phyloP scores from a whole-genome alignment of 2,888 invertebrate genomes.

The Brachylomia viminalis region DNA sequence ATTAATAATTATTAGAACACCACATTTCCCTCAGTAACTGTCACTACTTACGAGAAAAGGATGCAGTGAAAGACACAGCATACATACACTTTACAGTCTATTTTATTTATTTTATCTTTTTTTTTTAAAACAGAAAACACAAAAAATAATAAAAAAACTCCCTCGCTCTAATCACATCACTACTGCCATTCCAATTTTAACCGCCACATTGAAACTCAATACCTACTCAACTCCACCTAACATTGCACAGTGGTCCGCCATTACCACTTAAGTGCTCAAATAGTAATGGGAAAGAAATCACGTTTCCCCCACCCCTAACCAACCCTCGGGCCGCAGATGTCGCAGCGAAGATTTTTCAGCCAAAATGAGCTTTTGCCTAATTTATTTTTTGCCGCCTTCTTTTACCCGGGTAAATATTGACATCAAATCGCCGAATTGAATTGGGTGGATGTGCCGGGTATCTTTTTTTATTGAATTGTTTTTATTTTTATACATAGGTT shows the following conservation, averaged over 20 bases:
- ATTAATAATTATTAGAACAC: slow-evolving; percentile 28
- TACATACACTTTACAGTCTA: background rate
- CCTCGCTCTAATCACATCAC: slow-evolving; percentile 25
- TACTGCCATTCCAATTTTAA: slow-evolving; percentile 22
- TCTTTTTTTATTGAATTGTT: background rate
- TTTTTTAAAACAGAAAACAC: background rate
- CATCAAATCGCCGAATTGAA: slow-evolving; percentile 69
- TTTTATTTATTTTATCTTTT: background rate
- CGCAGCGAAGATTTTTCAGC: slow-evolving; percentile 84
- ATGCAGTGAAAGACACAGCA: background rate
- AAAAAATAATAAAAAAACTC: background rate
- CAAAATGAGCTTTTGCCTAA: slow-evolving; percentile 90
- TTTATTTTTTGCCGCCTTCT: slow-evolving; percentile 91
- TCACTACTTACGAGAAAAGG: slow-evolving; percentile 12
- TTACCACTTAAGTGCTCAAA: slow-evolving; percentile 72
- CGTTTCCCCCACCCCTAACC: slow-evolving; percentile 71
- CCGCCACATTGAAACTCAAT: slow-evolving; percentile 36
- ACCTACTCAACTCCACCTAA: slow-evolving; percentile 58
- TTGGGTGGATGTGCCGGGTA: slow-evolving; percentile 73
- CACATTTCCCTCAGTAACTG: slow-evolving; percentile 5
- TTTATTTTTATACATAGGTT: too few species aligned
- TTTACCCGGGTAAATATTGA: slow-evolving; percentile 89
- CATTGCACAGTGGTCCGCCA: slow-evolving; percentile 60
- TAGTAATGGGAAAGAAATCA: slow-evolving; percentile 84
- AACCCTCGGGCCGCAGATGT: slow-evolving; percentile 85